Evolutionary conservation across 2,113 vertebrate species (phyloP).

Genomic region (Pogonocichla stellata): DNA sequence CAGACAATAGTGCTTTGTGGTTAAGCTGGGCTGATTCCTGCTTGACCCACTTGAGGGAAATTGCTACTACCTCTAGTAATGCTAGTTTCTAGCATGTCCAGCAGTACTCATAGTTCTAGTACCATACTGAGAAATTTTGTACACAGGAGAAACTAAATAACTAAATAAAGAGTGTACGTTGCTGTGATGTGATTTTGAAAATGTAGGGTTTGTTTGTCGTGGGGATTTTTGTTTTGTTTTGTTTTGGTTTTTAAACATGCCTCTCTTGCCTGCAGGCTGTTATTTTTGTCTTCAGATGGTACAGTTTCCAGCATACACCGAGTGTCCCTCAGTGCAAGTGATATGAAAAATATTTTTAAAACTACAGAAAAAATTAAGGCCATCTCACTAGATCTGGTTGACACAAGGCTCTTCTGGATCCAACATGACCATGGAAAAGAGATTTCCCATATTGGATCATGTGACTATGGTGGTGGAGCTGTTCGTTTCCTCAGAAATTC

Average conservation of each 20-base stretch:
- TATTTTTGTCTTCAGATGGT: slow-evolving; percentile 88
- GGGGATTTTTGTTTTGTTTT: accelerated
- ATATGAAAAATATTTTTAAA: slow-evolving; percentile 71
- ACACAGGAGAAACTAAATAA: neutral
- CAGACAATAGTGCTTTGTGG: neutral
- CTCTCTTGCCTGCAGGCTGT: slow-evolving; percentile 72
- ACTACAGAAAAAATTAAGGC: slow-evolving; percentile 66
- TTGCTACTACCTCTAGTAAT: neutral
- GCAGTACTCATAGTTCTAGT: neutral
- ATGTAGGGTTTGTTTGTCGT: neutral
- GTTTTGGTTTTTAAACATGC: neutral
- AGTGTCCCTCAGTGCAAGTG: slow-evolving; percentile 60
- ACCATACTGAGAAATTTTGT: neutral
- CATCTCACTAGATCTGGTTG: slow-evolving; percentile 76
- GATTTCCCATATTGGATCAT: slow-evolving; percentile 75
- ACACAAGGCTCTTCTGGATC: slow-evolving; percentile 85
- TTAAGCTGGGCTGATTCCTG: neutral
- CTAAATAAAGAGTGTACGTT: neutral
- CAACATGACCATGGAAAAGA: slow-evolving; percentile 67
- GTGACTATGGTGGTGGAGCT: slow-evolving; percentile 82
- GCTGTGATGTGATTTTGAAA: neutral
- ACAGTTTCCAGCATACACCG: slow-evolving; percentile 76
- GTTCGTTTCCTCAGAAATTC: slow-evolving; percentile 70
- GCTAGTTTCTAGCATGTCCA: neutral
- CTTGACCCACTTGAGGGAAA: neutral